Percentiles rank a stretch among this genome's conserved stretches.
Evolutionary conservation across 1,140 invertebrate species (phyloP).

Genomic region (Thaumatotibia leucotreta): DNA sequence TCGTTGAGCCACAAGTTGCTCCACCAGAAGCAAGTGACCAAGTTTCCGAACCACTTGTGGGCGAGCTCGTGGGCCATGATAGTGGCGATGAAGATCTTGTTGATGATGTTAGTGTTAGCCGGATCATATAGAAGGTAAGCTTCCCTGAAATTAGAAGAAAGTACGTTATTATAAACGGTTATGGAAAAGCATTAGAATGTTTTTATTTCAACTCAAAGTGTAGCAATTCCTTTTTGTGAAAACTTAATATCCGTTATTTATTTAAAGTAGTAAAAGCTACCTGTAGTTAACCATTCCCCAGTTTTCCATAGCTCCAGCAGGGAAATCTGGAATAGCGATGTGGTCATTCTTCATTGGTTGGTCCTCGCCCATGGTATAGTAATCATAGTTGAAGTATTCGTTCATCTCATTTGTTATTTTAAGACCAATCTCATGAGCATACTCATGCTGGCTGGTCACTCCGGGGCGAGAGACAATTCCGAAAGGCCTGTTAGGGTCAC

Average conservation of each 20-base stretch:
- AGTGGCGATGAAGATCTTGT: slow-evolving; percentile 73
- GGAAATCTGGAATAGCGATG: slow-evolving; percentile 85
- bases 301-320: slow-evolving; percentile 82
- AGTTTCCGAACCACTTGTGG: slow-evolving; percentile 84
- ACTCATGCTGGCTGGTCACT: slow-evolving; percentile 63
- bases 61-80: slow-evolving; percentile 82
- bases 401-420: slow-evolving; percentile 74
- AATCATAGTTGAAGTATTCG: slow-evolving; percentile 70
- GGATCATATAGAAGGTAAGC: slow-evolving; percentile 77
- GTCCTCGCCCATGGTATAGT: slow-evolving; percentile 67
- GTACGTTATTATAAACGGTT: neutral
- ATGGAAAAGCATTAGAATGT: neutral
- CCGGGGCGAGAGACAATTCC: slow-evolving; percentile 58
- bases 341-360: slow-evolving; percentile 78
- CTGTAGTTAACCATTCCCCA: slow-evolving; percentile 84
- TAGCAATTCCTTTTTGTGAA: no score
- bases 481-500: slow-evolving; percentile 69
- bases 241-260: no score
- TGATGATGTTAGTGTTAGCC: slow-evolving; percentile 62
- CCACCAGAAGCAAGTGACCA: slow-evolving; percentile 85
- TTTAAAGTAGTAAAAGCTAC: slow-evolving; percentile 25
- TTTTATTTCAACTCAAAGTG: neutral
- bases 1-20: slow-evolving; percentile 84
- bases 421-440: slow-evolving; percentile 75
- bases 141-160: slow-evolving; percentile 73